Conservation (phyloP, 1,140 invertebrate species). For the Penaeus indicus region DNA sequence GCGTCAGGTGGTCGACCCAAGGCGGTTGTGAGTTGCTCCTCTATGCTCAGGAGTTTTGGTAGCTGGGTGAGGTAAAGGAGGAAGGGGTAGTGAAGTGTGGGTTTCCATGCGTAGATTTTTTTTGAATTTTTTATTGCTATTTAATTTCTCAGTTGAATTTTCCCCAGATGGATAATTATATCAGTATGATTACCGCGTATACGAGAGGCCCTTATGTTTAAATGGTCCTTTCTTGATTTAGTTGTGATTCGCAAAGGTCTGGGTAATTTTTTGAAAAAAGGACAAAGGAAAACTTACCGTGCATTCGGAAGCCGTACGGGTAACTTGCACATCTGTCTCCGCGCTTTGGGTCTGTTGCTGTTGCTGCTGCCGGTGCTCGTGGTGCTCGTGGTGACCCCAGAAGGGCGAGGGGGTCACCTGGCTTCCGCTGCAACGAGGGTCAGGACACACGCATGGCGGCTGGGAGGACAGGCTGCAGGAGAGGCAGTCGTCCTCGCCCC, state of each 20-base stretch:
- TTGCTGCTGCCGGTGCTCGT: neutral
- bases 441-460: constrained; percentile 54
- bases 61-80: neutral
- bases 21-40: constrained; percentile 36
- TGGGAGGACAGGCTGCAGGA: constrained; percentile 18
- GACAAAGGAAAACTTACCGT: constrained; percentile 8
- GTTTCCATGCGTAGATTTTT: too few species aligned
- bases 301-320: constrained; percentile 32
- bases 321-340: neutral
- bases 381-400: constrained; percentile 4
- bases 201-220: neutral
- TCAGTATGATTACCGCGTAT: too few species aligned
- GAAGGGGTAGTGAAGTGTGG: too few species aligned
- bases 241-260: neutral
- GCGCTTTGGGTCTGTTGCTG: neutral
- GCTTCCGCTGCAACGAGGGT: constrained; percentile 42
- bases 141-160: too few species aligned
- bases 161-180: too few species aligned
- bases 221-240: neutral
- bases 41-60: constrained; percentile 42
- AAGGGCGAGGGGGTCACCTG: constrained; percentile 23
- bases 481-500: constrained; percentile 16
- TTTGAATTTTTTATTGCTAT: too few species aligned
- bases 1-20: constrained; percentile 26
- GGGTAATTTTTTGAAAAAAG: neutral